A percentile compares a stretch with the other conserved stretches of the same genome.
Conservation (phyloP, 2,888 invertebrate species). For the Pristionchus entomophagus region DNA sequence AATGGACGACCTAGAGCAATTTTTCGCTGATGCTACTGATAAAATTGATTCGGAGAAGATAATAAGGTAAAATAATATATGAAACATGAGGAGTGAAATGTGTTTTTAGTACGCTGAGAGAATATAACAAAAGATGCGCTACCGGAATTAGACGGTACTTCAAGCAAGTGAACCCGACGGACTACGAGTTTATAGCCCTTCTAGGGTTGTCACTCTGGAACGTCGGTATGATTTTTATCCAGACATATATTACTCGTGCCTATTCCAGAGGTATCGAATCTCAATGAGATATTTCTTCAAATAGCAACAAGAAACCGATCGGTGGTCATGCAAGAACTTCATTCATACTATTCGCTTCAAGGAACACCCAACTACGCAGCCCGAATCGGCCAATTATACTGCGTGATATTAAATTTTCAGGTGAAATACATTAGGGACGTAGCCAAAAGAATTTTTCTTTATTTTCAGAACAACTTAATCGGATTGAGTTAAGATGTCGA, state of each 20-base stretch:
- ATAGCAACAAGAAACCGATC: background rate
- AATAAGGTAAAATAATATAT: background rate
- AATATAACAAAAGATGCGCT: background rate
- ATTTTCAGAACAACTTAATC: background rate
- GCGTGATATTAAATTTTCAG: background rate
- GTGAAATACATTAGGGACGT: background rate
- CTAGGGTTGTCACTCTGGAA: background rate
- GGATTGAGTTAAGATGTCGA: background rate
- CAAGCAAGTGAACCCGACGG: background rate
- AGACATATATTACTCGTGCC: background rate
- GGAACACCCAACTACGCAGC: background rate
- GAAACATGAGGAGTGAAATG: background rate
- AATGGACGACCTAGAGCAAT: background rate
- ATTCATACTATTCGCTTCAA: background rate
- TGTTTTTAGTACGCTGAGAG: background rate
- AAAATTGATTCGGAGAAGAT: background rate
- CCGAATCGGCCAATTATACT: background rate
- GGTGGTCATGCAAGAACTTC: background rate
- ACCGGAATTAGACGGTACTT: background rate
- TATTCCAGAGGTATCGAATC: background rate
- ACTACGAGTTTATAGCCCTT: background rate
- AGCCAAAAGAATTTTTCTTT: background rate
- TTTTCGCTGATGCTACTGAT: background rate
- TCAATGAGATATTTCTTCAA: background rate
- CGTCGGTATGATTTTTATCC: background rate